Conservation (phyloP, 2,113 vertebrate genomes). For the Ploceus nigricollis region DNA sequence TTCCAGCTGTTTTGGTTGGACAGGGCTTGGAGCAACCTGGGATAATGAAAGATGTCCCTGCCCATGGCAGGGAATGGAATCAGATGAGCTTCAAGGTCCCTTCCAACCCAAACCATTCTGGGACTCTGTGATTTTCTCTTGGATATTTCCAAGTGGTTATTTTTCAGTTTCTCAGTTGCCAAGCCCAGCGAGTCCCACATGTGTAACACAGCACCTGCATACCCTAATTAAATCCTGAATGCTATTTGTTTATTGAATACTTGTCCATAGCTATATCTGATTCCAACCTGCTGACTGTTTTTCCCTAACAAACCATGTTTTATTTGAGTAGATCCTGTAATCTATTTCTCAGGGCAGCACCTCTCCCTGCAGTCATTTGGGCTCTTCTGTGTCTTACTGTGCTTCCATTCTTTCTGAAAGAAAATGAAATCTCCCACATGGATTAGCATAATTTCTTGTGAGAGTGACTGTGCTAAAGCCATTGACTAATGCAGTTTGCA, state of each 20-base stretch:
- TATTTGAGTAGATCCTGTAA: not conserved
- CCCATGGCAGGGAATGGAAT: not conserved
- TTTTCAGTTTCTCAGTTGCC: not conserved
- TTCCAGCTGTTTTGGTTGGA: not conserved
- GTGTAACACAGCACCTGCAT: accelerated
- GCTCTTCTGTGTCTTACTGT: not conserved
- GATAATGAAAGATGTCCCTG: not conserved
- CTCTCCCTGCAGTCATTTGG: not conserved
- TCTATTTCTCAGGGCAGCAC: not conserved
- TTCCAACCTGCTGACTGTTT: not conserved
- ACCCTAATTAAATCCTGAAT: not conserved
- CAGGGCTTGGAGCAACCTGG: not conserved
- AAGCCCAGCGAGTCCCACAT: accelerated
- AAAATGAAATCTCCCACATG: not conserved
- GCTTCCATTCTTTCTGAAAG: not conserved
- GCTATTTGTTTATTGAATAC: not conserved
- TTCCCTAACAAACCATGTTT: not conserved
- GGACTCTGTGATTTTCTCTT: not conserved
- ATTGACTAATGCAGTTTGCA: not conserved
- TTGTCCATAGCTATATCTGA: not conserved
- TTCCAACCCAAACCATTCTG: not conserved
- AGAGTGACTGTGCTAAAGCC: not conserved
- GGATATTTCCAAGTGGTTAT: not conserved
- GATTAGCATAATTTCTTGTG: constrained; percentile 11
- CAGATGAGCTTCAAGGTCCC: not conserved